Percentiles rank a stretch among this genome's conserved stretches.
phyloP scores from a whole-genome alignment of 2,888 invertebrate species.

The Drosophila borealis region DNA sequence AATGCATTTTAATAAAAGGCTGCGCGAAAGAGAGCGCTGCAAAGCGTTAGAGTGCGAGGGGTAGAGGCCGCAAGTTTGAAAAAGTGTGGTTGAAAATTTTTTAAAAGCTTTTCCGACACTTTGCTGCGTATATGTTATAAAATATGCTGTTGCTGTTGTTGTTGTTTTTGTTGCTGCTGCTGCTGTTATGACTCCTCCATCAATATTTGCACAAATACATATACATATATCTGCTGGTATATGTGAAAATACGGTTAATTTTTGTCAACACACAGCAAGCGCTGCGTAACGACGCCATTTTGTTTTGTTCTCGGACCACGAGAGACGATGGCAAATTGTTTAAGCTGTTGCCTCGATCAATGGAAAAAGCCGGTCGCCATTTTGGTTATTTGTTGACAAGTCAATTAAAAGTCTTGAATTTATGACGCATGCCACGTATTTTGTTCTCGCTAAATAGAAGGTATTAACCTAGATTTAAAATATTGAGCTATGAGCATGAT shows the following conservation, averaged over 20 bases:
- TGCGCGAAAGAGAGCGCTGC: not conserved
- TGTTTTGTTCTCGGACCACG: constrained; percentile 25
- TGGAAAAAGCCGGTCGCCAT: not conserved
- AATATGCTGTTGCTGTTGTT: constrained; percentile 13
- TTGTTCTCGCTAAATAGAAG: too few species aligned
- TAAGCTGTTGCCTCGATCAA: constrained; percentile 39
- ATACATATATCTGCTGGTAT: constrained; percentile 1
- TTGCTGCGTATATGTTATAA: constrained; percentile 27
- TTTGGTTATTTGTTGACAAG: constrained; percentile 41
- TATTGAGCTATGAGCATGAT: too few species aligned
- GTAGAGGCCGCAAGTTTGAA: constrained; percentile 4
- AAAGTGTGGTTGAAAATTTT: constrained; percentile 33
- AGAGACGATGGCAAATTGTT: constrained; percentile 46
- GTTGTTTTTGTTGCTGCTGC: constrained; percentile 7
- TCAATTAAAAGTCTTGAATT: constrained; percentile 34
- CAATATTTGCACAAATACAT: constrained; percentile 22
- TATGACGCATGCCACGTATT: too few species aligned
- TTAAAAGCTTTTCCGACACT: constrained; percentile 70
- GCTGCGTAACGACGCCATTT: constrained; percentile 40
- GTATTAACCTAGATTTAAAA: too few species aligned
- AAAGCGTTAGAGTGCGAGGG: not conserved
- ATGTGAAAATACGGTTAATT: constrained; percentile 51
- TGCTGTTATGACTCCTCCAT: constrained; percentile 33
- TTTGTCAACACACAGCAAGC: constrained; percentile 32
- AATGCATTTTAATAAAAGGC: constrained; percentile 68